Evolutionary conservation across 1,140 invertebrate species (phyloP).

Genomic region (Platyura marginata): DNA sequence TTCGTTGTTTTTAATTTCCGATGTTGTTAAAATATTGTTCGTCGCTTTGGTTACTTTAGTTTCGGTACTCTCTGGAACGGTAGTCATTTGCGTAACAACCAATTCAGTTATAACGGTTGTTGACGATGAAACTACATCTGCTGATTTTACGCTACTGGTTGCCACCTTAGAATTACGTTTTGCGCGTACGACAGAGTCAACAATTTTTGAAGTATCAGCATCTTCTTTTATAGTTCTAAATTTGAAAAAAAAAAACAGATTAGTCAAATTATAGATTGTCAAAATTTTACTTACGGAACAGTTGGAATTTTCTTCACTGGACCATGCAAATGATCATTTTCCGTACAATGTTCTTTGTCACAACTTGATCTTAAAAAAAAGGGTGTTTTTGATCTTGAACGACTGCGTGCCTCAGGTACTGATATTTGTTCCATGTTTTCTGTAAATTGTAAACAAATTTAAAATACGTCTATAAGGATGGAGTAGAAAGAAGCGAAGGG

Average conservation of each 20-base stretch:
- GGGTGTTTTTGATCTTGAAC: conserved; percentile 39
- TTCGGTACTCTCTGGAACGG: too few relatives aligned
- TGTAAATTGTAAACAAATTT: too few relatives aligned
- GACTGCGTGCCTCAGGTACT: conserved; percentile 7
- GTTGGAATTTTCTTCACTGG: conserved; percentile 28
- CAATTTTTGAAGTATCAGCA: conserved; percentile 5
- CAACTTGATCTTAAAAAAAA: conserved; percentile 30
- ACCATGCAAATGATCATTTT: conserved; percentile 30
- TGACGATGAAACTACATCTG: too few relatives aligned
- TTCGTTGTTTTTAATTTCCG: background rate
- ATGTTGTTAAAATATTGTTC: background rate
- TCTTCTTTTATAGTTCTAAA: conserved; percentile 6
- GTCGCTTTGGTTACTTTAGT: background rate
- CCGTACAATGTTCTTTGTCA: conserved; percentile 29
- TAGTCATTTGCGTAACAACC: too few relatives aligned
- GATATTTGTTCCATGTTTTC: too few relatives aligned
- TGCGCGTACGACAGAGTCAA: background rate
- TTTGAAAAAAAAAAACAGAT: background rate
- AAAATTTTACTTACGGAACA: conserved; percentile 28
- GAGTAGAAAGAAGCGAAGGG: too few relatives aligned
- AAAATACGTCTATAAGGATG: too few relatives aligned
- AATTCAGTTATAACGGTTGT: too few relatives aligned
- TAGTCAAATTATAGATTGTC: too few relatives aligned
- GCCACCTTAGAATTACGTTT: too few relatives aligned
- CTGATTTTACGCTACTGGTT: too few relatives aligned